phyloP scores from a whole-genome alignment of 2,888 invertebrate species.

The Sympetrum striolatum region DNA sequence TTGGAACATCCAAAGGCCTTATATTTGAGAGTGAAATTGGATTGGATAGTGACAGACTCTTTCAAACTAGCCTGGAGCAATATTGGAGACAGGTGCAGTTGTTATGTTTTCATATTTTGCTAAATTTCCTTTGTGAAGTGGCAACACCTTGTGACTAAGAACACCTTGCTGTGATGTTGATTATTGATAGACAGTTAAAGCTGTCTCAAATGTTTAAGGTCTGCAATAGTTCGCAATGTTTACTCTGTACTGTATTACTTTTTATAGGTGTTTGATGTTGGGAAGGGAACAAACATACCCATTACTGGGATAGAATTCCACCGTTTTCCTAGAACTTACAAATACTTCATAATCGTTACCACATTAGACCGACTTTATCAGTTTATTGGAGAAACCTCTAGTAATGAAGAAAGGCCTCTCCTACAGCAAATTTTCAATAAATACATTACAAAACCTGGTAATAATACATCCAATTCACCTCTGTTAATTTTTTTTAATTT shows the following conservation, averaged over 20 bases:
- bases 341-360: constrained; percentile 83
- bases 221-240: not conserved
- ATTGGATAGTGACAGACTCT: constrained; percentile 81
- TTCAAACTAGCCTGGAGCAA: constrained; percentile 75
- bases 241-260: not conserved
- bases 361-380: constrained; percentile 86
- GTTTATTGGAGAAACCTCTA: constrained; percentile 77
- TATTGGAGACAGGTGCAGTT: constrained; percentile 81
- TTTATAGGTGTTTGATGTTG: constrained; percentile 84
- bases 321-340: constrained; percentile 72
- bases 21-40: constrained; percentile 90
- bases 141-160: too few species aligned
- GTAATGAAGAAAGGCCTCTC: constrained; percentile 79
- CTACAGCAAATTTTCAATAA: constrained; percentile 80
- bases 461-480: constrained; percentile 41
- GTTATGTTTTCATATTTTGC: not conserved
- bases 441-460: constrained; percentile 75
- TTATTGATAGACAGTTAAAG: not conserved
- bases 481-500: not conserved
- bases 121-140: not conserved
- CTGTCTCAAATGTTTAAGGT: not conserved
- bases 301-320: constrained; percentile 90
- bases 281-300: constrained; percentile 76
- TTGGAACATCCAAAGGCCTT: constrained; percentile 89
- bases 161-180: not conserved